Percentiles rank a stretch among this genome's conserved stretches.
phyloP scores from a whole-genome alignment of 2,888 invertebrate species.

The Conchocele bisecta region DNA sequence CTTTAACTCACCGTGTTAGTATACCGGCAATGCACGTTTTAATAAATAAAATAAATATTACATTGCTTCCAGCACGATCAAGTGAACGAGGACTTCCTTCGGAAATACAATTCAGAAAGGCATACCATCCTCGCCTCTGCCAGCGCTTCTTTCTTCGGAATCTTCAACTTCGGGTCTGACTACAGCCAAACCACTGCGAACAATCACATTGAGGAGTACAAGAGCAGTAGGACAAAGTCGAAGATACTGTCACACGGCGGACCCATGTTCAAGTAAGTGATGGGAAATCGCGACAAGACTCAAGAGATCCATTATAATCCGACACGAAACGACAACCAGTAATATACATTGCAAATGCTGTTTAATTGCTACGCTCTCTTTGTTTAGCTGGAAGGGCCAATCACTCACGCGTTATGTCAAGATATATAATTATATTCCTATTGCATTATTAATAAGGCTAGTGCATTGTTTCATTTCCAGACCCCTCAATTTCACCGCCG shows the following conservation, averaged over 20 bases:
- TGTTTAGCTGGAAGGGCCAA: no score
- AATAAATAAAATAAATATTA: no score
- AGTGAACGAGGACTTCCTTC: constrained; percentile 44
- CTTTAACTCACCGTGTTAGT: no score
- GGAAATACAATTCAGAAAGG: constrained; percentile 39
- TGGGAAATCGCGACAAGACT: no score
- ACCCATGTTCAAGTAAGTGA: constrained; percentile 51
- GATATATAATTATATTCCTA: no score
- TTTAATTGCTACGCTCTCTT: no score
- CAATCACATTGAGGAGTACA: constrained; percentile 49
- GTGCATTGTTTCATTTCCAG: constrained; percentile 34
- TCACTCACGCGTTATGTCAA: no score
- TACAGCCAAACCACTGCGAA: constrained; percentile 42
- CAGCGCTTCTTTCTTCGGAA: constrained; percentile 63
- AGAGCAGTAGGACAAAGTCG: constrained; percentile 55
- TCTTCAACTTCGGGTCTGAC: constrained; percentile 45
- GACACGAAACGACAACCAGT: no score
- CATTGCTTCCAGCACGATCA: constrained; percentile 64
- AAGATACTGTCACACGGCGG: constrained; percentile 62
- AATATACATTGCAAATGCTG: no score
- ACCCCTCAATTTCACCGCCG: constrained; percentile 64
- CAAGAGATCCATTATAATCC: no score
- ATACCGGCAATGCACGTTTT: no score
- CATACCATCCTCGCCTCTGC: constrained; percentile 60
- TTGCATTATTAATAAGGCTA: no score